These are phyloP conservation scores for Notoglanidium macrostoma DNA, from an alignment of 2,797 vertebrate species.

Conservation along the genomic window DNA sequence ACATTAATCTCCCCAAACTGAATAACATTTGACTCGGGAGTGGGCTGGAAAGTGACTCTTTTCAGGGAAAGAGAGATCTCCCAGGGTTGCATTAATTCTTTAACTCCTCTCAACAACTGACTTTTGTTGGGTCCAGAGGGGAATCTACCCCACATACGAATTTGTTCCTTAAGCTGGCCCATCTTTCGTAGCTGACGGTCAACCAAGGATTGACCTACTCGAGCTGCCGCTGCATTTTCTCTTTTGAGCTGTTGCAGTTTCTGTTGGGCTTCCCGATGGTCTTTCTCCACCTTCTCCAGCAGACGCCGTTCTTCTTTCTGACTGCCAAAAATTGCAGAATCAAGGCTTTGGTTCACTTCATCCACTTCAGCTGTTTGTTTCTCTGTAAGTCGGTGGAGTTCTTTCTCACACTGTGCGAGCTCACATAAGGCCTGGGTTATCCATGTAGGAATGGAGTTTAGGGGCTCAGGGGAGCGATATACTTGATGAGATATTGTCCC, in stretches of 20 bases:
- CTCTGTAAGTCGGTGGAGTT: constrained; percentile 69
- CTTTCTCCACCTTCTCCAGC: constrained; percentile 70
- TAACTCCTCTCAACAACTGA: constrained; percentile 68
- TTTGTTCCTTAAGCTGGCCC: constrained; percentile 70
- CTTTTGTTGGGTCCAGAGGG: constrained; percentile 67
- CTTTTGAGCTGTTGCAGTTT: constrained; percentile 72
- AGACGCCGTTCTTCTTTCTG: constrained; percentile 73
- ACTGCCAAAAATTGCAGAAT: constrained; percentile 67
- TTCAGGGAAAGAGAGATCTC: constrained; percentile 77
- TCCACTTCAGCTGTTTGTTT: constrained; percentile 71
- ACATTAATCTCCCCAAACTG: constrained; percentile 70
- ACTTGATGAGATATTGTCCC: constrained; percentile 51
- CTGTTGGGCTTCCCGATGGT: constrained; percentile 68
- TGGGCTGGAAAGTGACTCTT: constrained; percentile 66
- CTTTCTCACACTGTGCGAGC: constrained; percentile 68
- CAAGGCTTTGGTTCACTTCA: constrained; percentile 68
- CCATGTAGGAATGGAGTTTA: constrained; percentile 66
- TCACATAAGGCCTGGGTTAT: constrained; percentile 71
- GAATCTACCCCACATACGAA: constrained; percentile 70
- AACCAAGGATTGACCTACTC: constrained; percentile 70
- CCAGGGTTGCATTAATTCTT: constrained; percentile 74
- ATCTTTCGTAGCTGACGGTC: constrained; percentile 73
- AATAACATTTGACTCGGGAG: constrained; percentile 54
- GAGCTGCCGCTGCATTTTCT: constrained; percentile 70
- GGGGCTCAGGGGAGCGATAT: constrained; percentile 45